Base-by-base conservation (phyloP, 1,140 invertebrate species). In the Tribolium castaneum region DNA sequence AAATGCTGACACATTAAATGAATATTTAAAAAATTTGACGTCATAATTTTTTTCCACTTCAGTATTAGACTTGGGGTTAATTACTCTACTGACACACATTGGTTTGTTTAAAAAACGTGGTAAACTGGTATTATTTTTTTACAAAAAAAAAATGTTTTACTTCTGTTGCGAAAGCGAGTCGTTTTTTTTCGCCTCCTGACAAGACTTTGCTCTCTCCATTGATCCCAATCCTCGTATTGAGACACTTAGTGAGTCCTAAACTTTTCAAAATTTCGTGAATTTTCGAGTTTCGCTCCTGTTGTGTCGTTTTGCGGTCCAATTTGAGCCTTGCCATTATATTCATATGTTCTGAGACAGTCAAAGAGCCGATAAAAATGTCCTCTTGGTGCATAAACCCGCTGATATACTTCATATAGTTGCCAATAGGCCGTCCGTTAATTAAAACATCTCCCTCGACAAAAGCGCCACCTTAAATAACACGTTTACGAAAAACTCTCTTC, bases 311-410 rank as follows among this genome's bases (percentile, higher is more conserved):
- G 7, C 91, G 87, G 82, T 97, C 94, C 85, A 98, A 89, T 79
- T 95, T 93, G 71, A 97, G 89, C 80, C 93, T 87, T 2, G 96
- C 95, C 94, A 97, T 97, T 80, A 98, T 97, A 79, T 90, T 91
- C 10, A 99, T 90, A 84, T 98, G 96, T 86, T 99, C 97, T 54
- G 90, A 88, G 19, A 98, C 96, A 0, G 96, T 98, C 75, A 98
- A 90, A 6, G 93, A 92, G 0, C 93, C 94, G 39, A 97, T 92
- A 84, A 98, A 98, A 30, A 98, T 88, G 84, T 98, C 96, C 76
- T 97, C 95, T 87, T 99, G 98, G 83, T 98, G 95, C 86, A 99
- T 96, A 86, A 96, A 99, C 0, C 96, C 97, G 76, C 94, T 97
- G 39, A 97, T 88, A 75, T 90, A 89, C 81, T 92, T 92, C 90